Base-by-base conservation (phyloP, 2,797 vertebrate species). In the Cyprinodon diabolis region DNA sequence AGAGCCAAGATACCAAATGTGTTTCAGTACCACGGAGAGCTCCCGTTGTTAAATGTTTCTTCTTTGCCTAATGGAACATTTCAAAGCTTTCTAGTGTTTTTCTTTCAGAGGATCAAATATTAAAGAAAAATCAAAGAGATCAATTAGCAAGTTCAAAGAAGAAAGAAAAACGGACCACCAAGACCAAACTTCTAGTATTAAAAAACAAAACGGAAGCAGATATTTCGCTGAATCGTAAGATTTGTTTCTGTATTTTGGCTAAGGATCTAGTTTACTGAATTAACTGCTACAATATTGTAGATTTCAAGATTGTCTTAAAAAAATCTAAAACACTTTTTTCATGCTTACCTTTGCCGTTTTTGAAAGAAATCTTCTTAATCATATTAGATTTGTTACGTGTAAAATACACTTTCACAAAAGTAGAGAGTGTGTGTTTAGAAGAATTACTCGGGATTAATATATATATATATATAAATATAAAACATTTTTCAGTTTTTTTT, bases 1-100 rank as follows among this genome's bases (percentile, higher is more conserved):
- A 9, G 60, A 15, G 75, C 8, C 40, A 23, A 70, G 57, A 47
- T 15, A 40, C 43, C 21, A 51, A n/a, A 48, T 40, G 3, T 1
- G 25, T 54, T 80, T 84, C 84, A 89, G 87, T 37, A 88, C 83
- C 87, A 65, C 23, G 86, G 82, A 87, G 57, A 89, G 77, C 75
- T 83, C 75, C 76, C 21, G 37, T 11, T 37, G 2, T 17, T 19
- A 17, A 30, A 37, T 19, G 4, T 57, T 55, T 55, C 14, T 19
- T 9, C 9, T 60, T 37, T 9, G 30, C 8, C 30, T 11, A 14
- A 6, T 37, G 35, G 30, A 17, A 60, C 6, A 60, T 35, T 3
- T 19, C 37, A 60, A 60, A 3, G 0, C 30, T 35, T 17, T 37
- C 35, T 11, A 37, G 37, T 6, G 30, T 17, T 37, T 60, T 35